Percentiles rank a stretch among this genome's conserved stretches.
phyloP scores from a whole-genome alignment of 2,797 vertebrate species.

The Borostomias antarcticus region DNA sequence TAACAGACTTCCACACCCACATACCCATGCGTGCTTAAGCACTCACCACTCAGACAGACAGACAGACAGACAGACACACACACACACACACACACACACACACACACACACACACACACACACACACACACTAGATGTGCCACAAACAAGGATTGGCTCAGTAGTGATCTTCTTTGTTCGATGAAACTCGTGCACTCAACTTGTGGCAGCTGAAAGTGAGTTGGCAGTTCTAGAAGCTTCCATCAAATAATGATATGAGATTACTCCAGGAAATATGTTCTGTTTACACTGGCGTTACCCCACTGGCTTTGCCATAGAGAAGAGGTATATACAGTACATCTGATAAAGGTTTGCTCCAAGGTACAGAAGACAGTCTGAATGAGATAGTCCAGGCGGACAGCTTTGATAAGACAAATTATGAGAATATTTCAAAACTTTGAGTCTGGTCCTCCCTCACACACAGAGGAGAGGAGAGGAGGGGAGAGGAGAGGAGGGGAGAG shows the following conservation, averaged over 20 bases:
- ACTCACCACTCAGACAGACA: background rate
- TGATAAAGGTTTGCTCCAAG: conserved; percentile 33
- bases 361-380: conserved; percentile 31
- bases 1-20: conserved; percentile 25
- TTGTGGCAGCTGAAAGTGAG: conserved; percentile 3
- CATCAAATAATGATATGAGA: conserved; percentile 10
- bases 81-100: background rate
- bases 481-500: background rate
- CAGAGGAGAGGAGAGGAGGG: conserved; percentile 30
- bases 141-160: background rate
- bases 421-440: conserved; percentile 49
- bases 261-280: conserved; percentile 2
- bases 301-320: conserved; percentile 7
- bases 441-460: conserved; percentile 41
- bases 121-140: background rate
- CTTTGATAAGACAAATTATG: conserved; percentile 50
- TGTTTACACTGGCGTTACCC: conserved; percentile 7
- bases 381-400: conserved; percentile 36
- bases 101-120: background rate
- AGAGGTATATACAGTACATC: conserved; percentile 29
- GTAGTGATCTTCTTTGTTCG: background rate
- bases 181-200: background rate
- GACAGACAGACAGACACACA: background rate
- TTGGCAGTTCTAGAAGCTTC: conserved; percentile 5
- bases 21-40: conserved; percentile 4